Conservation (phyloP, 2,888 invertebrate genomes). For the Tachina lurida region DNA sequence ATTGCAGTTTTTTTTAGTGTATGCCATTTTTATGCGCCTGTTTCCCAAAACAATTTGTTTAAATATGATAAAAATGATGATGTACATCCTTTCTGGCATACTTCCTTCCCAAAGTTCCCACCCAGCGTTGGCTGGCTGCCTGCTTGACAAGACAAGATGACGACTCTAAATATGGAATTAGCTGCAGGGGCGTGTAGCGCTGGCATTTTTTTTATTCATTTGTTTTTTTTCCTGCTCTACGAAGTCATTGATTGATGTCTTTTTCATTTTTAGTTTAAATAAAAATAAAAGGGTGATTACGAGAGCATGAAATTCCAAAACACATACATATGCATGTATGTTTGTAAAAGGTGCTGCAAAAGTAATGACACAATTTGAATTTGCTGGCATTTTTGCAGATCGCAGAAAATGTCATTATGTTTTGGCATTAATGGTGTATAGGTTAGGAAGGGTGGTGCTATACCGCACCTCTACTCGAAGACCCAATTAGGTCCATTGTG, state of each 20-base stretch:
- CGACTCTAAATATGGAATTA: conserved; percentile 47
- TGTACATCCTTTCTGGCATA: conserved; percentile 32
- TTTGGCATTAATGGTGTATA: too few species aligned
- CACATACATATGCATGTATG: not conserved
- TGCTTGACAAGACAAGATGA: conserved; percentile 9
- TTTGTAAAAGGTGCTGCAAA: too few species aligned
- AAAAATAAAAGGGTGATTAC: conserved; percentile 23
- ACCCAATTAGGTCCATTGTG: too few species aligned
- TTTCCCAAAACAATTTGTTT: conserved; percentile 56
- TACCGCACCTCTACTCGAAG: too few species aligned
- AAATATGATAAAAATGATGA: conserved; percentile 23
- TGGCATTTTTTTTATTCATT: not conserved
- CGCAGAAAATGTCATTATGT: too few species aligned
- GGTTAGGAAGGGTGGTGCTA: too few species aligned
- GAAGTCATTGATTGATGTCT: conserved; percentile 46
- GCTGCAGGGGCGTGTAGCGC: conserved; percentile 29
- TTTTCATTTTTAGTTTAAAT: conserved; percentile 17
- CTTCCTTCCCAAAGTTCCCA: conserved; percentile 35
- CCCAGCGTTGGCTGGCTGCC: conserved; percentile 6
- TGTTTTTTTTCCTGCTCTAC: not conserved
- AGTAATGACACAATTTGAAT: too few species aligned
- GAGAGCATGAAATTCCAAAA: not conserved
- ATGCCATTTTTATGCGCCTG: not conserved
- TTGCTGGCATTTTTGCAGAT: too few species aligned
- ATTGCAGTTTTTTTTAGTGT: not conserved